Percentiles rank a stretch among this genome's conserved stretches.
phyloP scores from a whole-genome alignment of 2,113 vertebrate species.

The Salvelinus namaycush region DNA sequence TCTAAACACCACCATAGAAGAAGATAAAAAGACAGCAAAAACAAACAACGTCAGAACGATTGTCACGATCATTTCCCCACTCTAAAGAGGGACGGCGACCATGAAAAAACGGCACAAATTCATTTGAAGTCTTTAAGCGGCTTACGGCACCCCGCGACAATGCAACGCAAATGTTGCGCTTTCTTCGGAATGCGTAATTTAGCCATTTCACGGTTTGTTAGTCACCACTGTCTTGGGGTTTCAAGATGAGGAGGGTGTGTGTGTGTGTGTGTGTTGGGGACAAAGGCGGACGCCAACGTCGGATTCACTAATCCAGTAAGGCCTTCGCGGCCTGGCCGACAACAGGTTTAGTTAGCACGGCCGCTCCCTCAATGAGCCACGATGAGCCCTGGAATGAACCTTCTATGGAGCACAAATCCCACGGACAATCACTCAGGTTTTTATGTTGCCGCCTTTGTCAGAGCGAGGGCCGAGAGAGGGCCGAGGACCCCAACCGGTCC shows the following conservation, averaged over 20 bases:
- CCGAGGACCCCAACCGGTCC: neutral
- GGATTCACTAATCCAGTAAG: neutral
- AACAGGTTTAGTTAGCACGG: neutral
- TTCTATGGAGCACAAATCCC: neutral
- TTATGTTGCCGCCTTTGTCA: neutral
- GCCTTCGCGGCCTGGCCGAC: neutral
- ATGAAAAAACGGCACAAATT: neutral
- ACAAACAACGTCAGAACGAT: conserved; percentile 24
- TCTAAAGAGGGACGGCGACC: conserved; percentile 15
- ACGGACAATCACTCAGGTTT: neutral
- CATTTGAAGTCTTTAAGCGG: conserved; percentile 37
- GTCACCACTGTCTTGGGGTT: conserved; percentile 17
- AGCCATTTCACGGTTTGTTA: conserved; percentile 38
- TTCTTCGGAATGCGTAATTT: conserved; percentile 31
- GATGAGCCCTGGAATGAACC: neutral
- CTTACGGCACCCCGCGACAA: conserved; percentile 17
- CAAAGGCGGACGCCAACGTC: neutral
- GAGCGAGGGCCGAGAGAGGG: neutral
- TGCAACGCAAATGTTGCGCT: neutral
- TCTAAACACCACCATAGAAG: neutral
- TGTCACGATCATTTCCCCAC: conserved; percentile 32
- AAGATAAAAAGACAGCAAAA: neutral
- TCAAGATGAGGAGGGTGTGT: neutral
- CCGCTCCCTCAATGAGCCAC: neutral
- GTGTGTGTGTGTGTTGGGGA: neutral